Conservation (phyloP, 2,113 vertebrate species). For the zebrafish (Danio rerio) region GRCz12tu NC_133176.1:53379001-53379500, state of each 20-base stretch:
- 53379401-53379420: slow-evolving; percentile 2
- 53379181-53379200: neutral
- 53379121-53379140: neutral
- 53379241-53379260: neutral
- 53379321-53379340: slow-evolving; percentile 37
- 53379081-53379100: no score
- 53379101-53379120: no score
- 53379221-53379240: neutral
- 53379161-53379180: neutral
- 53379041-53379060: no score
- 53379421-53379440: neutral
- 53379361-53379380: slow-evolving; percentile 23
- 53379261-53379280: neutral
- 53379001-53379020: no score
- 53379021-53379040: no score
- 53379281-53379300: neutral
- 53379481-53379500: neutral
- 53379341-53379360: slow-evolving; percentile 32
- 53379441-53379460: slow-evolving; percentile 11
- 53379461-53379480: neutral
- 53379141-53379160: neutral
- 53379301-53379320: neutral
- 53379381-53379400: slow-evolving; percentile 21
- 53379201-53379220: neutral
- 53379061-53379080: no score